Evolutionary conservation across 2,888 invertebrate genomes (phyloP).

Genomic region (Dicyrtomina minuta): DNA sequence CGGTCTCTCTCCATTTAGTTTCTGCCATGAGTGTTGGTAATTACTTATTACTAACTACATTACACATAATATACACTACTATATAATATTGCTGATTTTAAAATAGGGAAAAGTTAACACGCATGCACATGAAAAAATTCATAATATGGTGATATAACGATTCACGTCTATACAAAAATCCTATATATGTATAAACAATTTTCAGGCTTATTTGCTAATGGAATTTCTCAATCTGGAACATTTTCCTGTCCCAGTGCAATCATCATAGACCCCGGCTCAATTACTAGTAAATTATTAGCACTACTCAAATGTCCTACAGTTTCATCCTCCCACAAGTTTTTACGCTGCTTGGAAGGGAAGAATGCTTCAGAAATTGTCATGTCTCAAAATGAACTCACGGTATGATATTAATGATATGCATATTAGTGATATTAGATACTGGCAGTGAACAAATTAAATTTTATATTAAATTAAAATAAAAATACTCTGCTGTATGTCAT

Average conservation of each 20-base stretch:
- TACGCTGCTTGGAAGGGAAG: background rate
- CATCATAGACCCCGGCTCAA: background rate
- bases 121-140: too few species aligned
- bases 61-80: too few species aligned
- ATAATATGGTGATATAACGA: too few species aligned
- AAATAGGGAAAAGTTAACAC: too few species aligned
- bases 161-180: too few species aligned
- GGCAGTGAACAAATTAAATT: background rate
- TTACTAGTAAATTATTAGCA: background rate
- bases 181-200: too few species aligned
- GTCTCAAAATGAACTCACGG: constrained; percentile 4
- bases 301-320: background rate
- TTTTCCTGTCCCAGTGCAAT: constrained; percentile 14
- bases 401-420: background rate
- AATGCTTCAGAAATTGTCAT: constrained; percentile 5
- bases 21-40: constrained; percentile 38
- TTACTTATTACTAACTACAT: too few species aligned
- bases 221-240: constrained; percentile 13
- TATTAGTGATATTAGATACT: background rate
- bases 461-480: too few species aligned
- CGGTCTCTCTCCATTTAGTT: constrained; percentile 38
- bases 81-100: too few species aligned
- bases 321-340: background rate
- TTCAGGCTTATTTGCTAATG: constrained; percentile 22
- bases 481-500: too few species aligned